Evolutionary conservation across 1,140 invertebrate genomes (phyloP), one percentile per base, ranked within the genome.

Genomic region (Saccostrea echinata): DNA sequence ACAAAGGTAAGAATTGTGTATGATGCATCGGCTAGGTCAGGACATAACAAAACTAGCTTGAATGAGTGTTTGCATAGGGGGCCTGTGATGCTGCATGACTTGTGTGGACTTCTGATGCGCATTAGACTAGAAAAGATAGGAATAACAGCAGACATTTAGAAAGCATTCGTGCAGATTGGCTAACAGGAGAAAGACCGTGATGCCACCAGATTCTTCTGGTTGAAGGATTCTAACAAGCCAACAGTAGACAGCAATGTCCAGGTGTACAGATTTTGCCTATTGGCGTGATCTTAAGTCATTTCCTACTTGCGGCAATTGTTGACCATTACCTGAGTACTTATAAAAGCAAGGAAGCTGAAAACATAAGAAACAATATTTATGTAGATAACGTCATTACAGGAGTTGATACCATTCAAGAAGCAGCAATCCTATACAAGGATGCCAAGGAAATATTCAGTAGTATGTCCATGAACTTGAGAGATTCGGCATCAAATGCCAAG

Each of bases 231-330:
- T 52, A 68, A 90, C 24, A 84, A 85, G 6, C 35, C 51, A 0
- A 53, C 9, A 68, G 18, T 85, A 30, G 43, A 84, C 13, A 8
- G 8, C 9, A 86, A 89, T 53, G 61, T 85, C 27, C 68, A 85
- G 52, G 86, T 68, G 27, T 87, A 64, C 21, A 84, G 88, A 53
- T 89, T 87, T 27, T 87, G 88, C 84, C 82, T 89, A 86, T 90
- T 86, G 35, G 86, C n/a, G 82, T 86, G 9, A 87, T 89, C 24
- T 89, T 85, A 8, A 87, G 83, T 57, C 82, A 9, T 3, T 64
- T 43, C n/a, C 21, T 85, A 64, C 82, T 86, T 33, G 86, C 51
- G 24, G 83, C 84, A 61, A 84, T 68, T 3, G 61, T 88, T 76
- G 89, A 86, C 16, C n/a, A 61, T 68, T 71, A 83, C 84, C 52